Percentiles rank a stretch among this genome's conserved stretches.
Evolutionary conservation across 2,888 invertebrate species (phyloP).

Genomic region (Geophilus truncorum): DNA sequence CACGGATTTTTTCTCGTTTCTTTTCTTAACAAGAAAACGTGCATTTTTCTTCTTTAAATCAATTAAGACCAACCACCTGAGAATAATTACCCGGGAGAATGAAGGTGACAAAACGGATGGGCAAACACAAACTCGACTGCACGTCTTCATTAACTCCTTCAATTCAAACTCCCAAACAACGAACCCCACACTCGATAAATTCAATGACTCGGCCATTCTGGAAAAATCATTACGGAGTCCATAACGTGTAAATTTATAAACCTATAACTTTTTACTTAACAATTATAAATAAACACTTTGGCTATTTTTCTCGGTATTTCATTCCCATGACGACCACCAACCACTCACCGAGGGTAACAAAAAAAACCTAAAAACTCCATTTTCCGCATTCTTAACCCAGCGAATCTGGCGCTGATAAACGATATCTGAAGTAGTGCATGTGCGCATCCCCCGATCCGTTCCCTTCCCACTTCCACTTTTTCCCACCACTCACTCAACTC

Average conservation of each 20-base stretch:
- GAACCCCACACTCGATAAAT: neutral
- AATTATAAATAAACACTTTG: too few relatives aligned
- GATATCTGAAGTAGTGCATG: neutral
- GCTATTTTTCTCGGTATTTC: too few relatives aligned
- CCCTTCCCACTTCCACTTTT: neutral
- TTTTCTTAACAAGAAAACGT: neutral
- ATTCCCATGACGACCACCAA: too few relatives aligned
- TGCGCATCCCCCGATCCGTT: too few relatives aligned
- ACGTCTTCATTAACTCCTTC: conserved; percentile 1
- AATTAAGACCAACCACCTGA: conserved; percentile 25
- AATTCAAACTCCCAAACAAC: neutral
- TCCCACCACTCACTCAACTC: neutral
- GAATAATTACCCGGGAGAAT: conserved; percentile 22
- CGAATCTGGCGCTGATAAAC: neutral
- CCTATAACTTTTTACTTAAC: too few relatives aligned
- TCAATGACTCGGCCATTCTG: too few relatives aligned
- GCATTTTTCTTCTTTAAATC: conserved; percentile 21
- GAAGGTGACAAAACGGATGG: conserved; percentile 21
- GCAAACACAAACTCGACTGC: conserved; percentile 23
- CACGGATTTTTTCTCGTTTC: neutral
- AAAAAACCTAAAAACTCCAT: neutral
- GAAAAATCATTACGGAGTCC: too few relatives aligned
- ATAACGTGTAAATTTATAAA: too few relatives aligned
- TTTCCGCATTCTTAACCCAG: neutral
- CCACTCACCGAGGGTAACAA: neutral